phyloP scores from a whole-genome alignment of 2,888 invertebrate genomes.

The Thereva nobilitata region DNA sequence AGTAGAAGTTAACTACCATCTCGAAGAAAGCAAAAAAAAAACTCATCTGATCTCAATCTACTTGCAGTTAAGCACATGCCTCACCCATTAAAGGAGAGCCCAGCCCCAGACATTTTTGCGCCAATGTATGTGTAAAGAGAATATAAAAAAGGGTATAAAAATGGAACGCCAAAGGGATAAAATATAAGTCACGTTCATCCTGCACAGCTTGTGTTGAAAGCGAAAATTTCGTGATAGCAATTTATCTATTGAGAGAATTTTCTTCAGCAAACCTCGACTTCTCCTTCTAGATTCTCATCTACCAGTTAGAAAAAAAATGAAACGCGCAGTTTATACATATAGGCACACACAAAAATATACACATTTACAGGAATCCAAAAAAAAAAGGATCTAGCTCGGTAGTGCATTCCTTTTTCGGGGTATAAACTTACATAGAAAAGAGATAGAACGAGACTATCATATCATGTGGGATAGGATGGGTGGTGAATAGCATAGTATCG shows the following conservation, averaged over 20 bases:
- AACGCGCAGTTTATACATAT: neutral
- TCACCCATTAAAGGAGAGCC: no score
- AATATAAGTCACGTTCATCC: slow-evolving; percentile 37
- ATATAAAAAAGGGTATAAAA: slow-evolving; percentile 24
- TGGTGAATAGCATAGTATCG: no score
- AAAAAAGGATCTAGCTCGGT: slow-evolving; percentile 4
- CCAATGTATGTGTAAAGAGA: slow-evolving; percentile 1
- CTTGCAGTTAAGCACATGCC: no score
- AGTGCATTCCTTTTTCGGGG: slow-evolving; percentile 22
- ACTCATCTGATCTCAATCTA: no score
- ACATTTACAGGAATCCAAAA: neutral
- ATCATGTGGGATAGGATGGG: slow-evolving; percentile 5
- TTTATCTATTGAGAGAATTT: slow-evolving; percentile 37
- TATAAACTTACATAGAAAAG: slow-evolving; percentile 4
- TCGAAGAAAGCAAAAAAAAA: no score
- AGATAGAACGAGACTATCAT: slow-evolving; percentile 1
- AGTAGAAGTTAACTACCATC: no score
- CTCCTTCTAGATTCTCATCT: slow-evolving; percentile 11
- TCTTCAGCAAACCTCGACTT: slow-evolving; percentile 31
- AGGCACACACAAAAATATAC: slow-evolving; percentile 1
- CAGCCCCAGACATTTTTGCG: neutral
- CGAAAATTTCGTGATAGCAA: slow-evolving; percentile 38
- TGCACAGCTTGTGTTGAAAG: slow-evolving; percentile 38
- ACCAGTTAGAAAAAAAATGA: slow-evolving; percentile 2
- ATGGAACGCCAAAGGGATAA: slow-evolving; percentile 30